Conservation (phyloP, 2,888 invertebrate genomes). For the Taenaris catops region DNA sequence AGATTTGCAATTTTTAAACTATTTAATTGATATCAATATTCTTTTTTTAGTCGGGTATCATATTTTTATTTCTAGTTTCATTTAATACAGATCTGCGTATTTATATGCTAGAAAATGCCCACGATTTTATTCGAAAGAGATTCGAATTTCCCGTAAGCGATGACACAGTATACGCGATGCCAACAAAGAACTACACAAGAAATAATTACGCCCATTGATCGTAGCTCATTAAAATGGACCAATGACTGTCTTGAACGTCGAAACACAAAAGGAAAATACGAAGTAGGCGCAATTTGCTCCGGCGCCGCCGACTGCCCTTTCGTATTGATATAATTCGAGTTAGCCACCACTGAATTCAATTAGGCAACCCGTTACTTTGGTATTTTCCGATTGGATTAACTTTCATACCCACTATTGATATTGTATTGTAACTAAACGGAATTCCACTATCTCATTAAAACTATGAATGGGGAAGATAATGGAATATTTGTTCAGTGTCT, state of each 20-base stretch:
- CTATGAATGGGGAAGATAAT: too few species aligned
- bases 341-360: slow-evolving; percentile 58
- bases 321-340: slow-evolving; percentile 62
- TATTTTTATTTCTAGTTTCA: too few species aligned
- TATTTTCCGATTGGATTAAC: slow-evolving; percentile 49
- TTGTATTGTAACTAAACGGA: slow-evolving; percentile 2
- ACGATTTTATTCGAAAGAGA: slow-evolving; percentile 27
- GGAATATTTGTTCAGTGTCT: too few species aligned
- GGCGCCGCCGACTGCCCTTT: slow-evolving; percentile 61
- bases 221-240: slow-evolving; percentile 69
- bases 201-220: slow-evolving; percentile 78
- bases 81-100: too few species aligned
- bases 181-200: slow-evolving; percentile 69
- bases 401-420: slow-evolving; percentile 17
- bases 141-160: slow-evolving; percentile 43
- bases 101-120: too few species aligned
- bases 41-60: too few species aligned
- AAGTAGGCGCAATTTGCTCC: slow-evolving; percentile 62
- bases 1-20: too few species aligned
- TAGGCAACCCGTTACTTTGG: slow-evolving; percentile 50
- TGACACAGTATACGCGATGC: slow-evolving; percentile 59
- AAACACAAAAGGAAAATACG: slow-evolving; percentile 53
- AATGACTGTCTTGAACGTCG: slow-evolving; percentile 47
- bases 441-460: slow-evolving; percentile 10
- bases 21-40: too few species aligned